phyloP scores from a whole-genome alignment of 2,797 vertebrate genomes.

The Menidia menidia region DNA sequence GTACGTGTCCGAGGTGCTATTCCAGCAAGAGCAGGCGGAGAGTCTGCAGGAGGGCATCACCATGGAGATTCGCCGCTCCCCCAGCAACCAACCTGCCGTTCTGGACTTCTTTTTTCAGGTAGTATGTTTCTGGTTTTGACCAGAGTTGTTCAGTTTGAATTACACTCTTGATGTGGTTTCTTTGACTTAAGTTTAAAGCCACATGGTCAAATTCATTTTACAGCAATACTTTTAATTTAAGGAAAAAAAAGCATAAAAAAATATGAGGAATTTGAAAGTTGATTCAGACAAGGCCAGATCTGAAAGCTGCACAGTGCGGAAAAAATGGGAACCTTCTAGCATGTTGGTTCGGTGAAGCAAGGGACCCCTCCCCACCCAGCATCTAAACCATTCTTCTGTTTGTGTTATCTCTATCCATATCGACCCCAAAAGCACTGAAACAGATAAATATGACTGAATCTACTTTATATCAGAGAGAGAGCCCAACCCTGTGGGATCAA shows the following conservation, averaged over 20 bases:
- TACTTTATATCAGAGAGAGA: constrained; percentile 7
- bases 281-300: too few species aligned
- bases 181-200: constrained; percentile 9
- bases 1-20: constrained; percentile 92
- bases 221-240: too few species aligned
- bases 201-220: not conserved
- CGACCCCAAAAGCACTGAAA: constrained; percentile 10
- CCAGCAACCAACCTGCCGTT: constrained; percentile 84
- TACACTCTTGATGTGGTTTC: constrained; percentile 3
- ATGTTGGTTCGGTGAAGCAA: not conserved
- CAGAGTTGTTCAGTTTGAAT: constrained; percentile 30
- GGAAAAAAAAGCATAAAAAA: too few species aligned
- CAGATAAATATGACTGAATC: constrained; percentile 8
- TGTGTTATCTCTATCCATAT: constrained; percentile 4
- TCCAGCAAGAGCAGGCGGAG: constrained; percentile 92
- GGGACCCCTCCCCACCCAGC: not conserved
- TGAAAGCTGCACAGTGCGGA: too few species aligned
- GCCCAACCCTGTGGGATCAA: constrained; percentile 16
- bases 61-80: constrained; percentile 90
- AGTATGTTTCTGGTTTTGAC: constrained; percentile 67
- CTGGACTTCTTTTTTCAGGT: constrained; percentile 98
- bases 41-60: constrained; percentile 93
- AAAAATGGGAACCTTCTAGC: not conserved
- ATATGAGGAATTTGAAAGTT: too few species aligned
- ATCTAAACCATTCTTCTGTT: not conserved